Conservation (phyloP, 2,888 invertebrate genomes). For the Diploptera punctata region DNA sequence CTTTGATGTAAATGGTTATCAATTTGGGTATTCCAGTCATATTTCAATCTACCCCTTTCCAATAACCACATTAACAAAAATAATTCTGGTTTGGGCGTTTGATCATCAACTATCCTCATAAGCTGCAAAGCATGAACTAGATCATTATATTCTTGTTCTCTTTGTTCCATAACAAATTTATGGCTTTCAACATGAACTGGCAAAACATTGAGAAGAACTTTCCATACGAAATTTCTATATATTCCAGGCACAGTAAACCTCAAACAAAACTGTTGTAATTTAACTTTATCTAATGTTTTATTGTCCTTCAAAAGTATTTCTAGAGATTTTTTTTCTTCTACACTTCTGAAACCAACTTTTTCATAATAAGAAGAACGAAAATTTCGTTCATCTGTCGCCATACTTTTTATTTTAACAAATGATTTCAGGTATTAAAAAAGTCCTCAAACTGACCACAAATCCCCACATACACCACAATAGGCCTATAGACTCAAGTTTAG, state of each 20-base stretch:
- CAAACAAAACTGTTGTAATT: constrained; percentile 84
- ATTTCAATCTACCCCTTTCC: constrained; percentile 70
- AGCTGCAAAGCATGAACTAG: constrained; percentile 72
- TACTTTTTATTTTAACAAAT: too few relatives aligned
- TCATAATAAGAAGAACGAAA: constrained; percentile 59
- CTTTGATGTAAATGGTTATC: constrained; percentile 58
- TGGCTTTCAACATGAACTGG: constrained; percentile 80
- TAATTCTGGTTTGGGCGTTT: constrained; percentile 70
- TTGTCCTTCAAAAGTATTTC: constrained; percentile 89
- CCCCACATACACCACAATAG: too few relatives aligned
- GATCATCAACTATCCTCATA: constrained; percentile 68
- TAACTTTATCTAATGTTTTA: constrained; percentile 77
- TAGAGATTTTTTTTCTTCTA: constrained; percentile 89
- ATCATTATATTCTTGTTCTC: constrained; percentile 75
- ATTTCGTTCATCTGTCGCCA: constrained; percentile 50
- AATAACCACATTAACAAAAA: constrained; percentile 83
- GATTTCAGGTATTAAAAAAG: too few relatives aligned
- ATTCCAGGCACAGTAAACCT: constrained; percentile 83
- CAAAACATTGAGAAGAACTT: constrained; percentile 82
- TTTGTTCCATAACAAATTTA: constrained; percentile 75
- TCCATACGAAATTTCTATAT: constrained; percentile 85
- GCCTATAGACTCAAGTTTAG: too few relatives aligned
- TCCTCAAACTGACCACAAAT: too few relatives aligned
- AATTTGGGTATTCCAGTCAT: constrained; percentile 59
- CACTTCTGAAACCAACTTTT: constrained; percentile 83